Base-by-base conservation (phyloP, 2,113 vertebrate genomes). In the Microcebus tavaratra region DNA sequence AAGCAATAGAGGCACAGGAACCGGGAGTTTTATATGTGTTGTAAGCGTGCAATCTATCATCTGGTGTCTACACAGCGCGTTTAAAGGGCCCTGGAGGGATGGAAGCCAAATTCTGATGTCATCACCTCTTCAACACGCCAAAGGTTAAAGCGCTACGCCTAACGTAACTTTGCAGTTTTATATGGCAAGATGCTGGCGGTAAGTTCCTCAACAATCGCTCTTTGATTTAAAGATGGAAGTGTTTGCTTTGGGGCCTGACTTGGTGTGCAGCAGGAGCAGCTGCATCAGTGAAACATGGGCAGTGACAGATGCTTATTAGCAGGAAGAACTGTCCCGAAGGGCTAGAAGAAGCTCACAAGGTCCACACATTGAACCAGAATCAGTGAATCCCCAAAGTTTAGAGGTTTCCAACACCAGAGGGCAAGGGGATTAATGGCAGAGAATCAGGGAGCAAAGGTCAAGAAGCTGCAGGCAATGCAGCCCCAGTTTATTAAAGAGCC, bases 221-320 rank as follows among this genome's bases (percentile, higher is more conserved):
- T 98, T 97, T 75, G 79, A 95, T 98, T 98, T 98, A 96, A 97
- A 98, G 91, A 85, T 4, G 21, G n/a, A 42, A 93, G 63, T 18
- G 1, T 90, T 94, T 94, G 63, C 70, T 98, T 89, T 96, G 78
- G 97, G 93, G 78, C 73, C 48, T 95, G 87, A 39, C 59, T 85
- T 53, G 39, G 75, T 97, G 29, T 95, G 88, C 50, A 67, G 48
- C 27, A 96, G 31, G 25, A 95, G 6, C 63, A 59, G 73, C 76
- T 94, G 36, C 67, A n/a, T 63, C 0, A 92, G 23, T 90, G 97
- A 96, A 73, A 42, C 72, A 86, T 2, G 67, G 67, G 45, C 89
- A 89, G 85, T 90, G 87, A 97, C 63, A 94, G 91, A 96, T 85
- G 81, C 78, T 81, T 98, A 96, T 91, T 75, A 95, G 90, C 8